Conservation (phyloP, 2,888 invertebrate genomes). For the Pecten maximus region DNA sequence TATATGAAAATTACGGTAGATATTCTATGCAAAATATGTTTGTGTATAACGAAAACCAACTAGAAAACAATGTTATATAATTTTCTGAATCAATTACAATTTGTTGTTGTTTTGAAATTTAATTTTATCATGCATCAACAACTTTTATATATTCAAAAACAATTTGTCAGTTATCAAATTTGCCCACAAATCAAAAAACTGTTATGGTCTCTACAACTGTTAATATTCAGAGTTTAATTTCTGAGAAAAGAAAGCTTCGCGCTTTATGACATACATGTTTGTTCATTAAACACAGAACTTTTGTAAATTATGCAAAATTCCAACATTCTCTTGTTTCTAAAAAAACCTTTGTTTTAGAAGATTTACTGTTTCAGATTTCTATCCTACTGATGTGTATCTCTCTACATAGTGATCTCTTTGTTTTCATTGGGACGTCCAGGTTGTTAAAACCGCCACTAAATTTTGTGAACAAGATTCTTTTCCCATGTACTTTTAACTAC, state of each 20-base stretch:
- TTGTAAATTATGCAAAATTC: background rate
- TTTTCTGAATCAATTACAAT: background rate
- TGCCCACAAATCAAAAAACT: too few relatives aligned
- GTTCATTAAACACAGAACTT: background rate
- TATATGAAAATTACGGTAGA: background rate
- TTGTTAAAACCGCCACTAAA: background rate
- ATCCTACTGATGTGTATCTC: background rate
- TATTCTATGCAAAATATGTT: background rate
- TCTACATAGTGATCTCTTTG: background rate
- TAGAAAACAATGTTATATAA: background rate
- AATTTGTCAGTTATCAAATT: too few relatives aligned
- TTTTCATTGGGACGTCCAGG: background rate
- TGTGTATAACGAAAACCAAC: too few relatives aligned
- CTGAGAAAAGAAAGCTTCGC: background rate
- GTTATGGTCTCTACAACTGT: too few relatives aligned
- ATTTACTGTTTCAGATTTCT: background rate
- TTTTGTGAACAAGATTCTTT: background rate
- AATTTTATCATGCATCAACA: too few relatives aligned
- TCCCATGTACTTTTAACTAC: background rate
- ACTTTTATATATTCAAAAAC: too few relatives aligned
- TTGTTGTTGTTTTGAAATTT: background rate
- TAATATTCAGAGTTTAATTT: background rate
- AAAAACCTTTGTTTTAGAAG: background rate
- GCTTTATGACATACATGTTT: background rate
- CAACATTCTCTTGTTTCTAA: background rate